Percentiles rank a stretch among this genome's conserved stretches.
Conservation (phyloP, 2,888 invertebrate species). For the Dicyrtoma fusca region DNA sequence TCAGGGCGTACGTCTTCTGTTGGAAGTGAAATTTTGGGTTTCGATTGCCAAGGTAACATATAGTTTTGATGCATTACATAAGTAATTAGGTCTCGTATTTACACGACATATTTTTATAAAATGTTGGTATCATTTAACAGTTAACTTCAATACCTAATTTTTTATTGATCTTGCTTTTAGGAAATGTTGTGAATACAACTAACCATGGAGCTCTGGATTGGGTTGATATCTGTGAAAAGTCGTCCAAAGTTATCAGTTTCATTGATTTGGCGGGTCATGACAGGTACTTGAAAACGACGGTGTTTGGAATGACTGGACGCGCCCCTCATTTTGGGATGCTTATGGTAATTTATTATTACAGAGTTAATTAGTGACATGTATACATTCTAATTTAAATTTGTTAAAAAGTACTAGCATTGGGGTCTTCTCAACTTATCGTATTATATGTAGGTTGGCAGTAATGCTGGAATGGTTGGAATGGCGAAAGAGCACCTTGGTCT, state of each 20-base stretch:
- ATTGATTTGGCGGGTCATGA: conserved; percentile 99
- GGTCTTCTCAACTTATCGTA: neutral
- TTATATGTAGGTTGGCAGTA: conserved; percentile 81
- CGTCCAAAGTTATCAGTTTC: conserved; percentile 96
- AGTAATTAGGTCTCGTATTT: too few relatives aligned
- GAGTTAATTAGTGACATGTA: neutral
- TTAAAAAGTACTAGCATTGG: too few relatives aligned
- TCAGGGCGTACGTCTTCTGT: conserved; percentile 97
- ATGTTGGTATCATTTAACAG: neutral
- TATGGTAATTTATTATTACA: conserved; percentile 69
- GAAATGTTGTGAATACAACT: conserved; percentile 95
- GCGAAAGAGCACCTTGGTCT: conserved; percentile 94
- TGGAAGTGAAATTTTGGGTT: conserved; percentile 99
- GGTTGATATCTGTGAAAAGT: conserved; percentile 97
- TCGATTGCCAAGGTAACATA: conserved; percentile 79
- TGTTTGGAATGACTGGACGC: conserved; percentile 69
- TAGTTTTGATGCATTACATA: neutral
- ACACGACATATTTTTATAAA: too few relatives aligned
- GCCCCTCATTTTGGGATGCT: conserved; percentile 99
- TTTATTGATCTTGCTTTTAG: conserved; percentile 59
- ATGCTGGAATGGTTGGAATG: conserved; percentile 98
- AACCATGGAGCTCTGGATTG: conserved; percentile 97
- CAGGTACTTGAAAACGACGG: conserved; percentile 94
- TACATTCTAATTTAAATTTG: neutral
- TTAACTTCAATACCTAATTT: conserved; percentile 12